Percentiles rank a stretch among this genome's conserved stretches.
These are phyloP conservation scores for Labeo catla DNA, from an alignment of 2,113 vertebrate species.

Conservation along the genomic window DNA sequence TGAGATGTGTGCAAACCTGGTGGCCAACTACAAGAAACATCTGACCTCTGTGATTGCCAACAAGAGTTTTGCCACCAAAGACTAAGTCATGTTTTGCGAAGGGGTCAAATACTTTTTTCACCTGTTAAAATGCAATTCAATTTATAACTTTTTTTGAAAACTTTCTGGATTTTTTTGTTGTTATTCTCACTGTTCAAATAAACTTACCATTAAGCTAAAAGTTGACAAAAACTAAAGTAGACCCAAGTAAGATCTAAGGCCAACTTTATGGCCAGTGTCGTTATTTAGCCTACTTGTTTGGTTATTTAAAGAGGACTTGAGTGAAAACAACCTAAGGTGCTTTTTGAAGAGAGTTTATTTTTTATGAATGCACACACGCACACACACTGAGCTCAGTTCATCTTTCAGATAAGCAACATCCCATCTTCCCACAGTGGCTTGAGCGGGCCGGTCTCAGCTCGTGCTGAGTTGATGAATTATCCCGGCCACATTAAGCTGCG, in stretches of 20 bases:
- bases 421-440: slow-evolving; percentile 32
- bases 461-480: slow-evolving; percentile 58
- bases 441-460: slow-evolving; percentile 20
- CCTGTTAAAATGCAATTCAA: too few relatives aligned
- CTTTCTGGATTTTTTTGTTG: too few relatives aligned
- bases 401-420: slow-evolving; percentile 49
- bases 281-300: not conserved
- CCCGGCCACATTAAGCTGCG: slow-evolving; percentile 72
- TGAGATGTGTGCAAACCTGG: too few relatives aligned
- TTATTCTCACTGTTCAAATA: too few relatives aligned
- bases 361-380: slow-evolving; percentile 2
- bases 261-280: not conserved
- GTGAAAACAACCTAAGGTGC: not conserved
- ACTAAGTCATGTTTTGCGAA: too few relatives aligned
- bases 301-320: not conserved
- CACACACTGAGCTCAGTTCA: not conserved
- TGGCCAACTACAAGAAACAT: too few relatives aligned
- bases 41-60: too few relatives aligned
- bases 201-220: not conserved
- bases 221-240: not conserved
- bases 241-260: not conserved
- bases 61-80: too few relatives aligned
- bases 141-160: too few relatives aligned
- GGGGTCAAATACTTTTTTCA: too few relatives aligned
- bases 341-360: not conserved